These are phyloP conservation scores for Drosophila bunnanda DNA, from an alignment of 2,888 invertebrate genomes.

Conservation along the genomic window DNA sequence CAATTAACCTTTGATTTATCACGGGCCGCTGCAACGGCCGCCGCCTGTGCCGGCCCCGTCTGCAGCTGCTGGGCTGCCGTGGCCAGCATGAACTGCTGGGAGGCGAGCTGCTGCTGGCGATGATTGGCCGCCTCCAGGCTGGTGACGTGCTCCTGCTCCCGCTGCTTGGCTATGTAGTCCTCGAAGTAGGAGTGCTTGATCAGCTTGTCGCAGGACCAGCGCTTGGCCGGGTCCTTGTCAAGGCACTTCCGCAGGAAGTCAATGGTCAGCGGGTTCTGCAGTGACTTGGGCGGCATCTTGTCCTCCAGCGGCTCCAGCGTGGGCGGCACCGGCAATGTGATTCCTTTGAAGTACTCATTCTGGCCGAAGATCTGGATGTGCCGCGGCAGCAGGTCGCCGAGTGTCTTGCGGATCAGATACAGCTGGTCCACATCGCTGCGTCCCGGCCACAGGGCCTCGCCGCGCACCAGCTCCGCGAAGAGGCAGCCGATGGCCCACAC, in stretches of 20 bases:
- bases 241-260: constrained; percentile 97
- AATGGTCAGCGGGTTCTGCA: constrained; percentile 88
- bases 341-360: constrained; percentile 96
- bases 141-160: constrained; percentile 86
- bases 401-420: constrained; percentile 96
- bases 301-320: constrained; percentile 93
- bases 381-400: constrained; percentile 96
- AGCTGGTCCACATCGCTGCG: constrained; percentile 99
- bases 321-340: constrained; percentile 96
- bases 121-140: constrained; percentile 81
- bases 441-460: constrained; percentile 98
- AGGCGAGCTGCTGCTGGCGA: constrained; percentile 77
- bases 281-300: constrained; percentile 91
- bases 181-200: constrained; percentile 96
- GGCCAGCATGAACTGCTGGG: constrained; percentile 79
- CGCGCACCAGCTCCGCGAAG: constrained; percentile 93
- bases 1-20: constrained; percentile 87
- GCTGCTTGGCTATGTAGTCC: constrained; percentile 92
- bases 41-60: constrained; percentile 72
- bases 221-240: constrained; percentile 95
- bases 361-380: constrained; percentile 98
- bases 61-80: constrained; percentile 72
- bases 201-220: constrained; percentile 96
- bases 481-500: constrained; percentile 99
- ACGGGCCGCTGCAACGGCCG: constrained; percentile 82